These are phyloP conservation scores for Euzetes globulus DNA, from an alignment of 2,888 invertebrate species.

Conservation along the genomic window DNA sequence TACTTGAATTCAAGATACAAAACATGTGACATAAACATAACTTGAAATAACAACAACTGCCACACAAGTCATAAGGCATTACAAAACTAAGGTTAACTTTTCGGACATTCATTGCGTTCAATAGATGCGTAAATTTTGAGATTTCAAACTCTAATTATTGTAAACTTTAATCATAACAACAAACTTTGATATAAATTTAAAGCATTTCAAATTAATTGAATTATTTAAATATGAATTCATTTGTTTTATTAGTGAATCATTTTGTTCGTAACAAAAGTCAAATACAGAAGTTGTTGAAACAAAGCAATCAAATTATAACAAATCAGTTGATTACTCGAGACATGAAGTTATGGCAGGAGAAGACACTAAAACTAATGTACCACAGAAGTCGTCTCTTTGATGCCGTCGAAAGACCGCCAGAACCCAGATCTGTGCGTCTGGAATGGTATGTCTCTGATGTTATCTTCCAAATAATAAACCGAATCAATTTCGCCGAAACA, in stretches of 20 bases:
- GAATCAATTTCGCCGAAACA: too few relatives aligned
- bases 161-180: too few relatives aligned
- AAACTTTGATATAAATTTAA: too few relatives aligned
- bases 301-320: not conserved
- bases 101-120: too few relatives aligned
- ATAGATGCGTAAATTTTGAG: too few relatives aligned
- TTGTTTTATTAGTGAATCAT: not conserved
- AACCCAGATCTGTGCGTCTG: constrained; percentile 19
- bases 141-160: too few relatives aligned
- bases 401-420: not conserved
- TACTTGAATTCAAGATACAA: too few relatives aligned
- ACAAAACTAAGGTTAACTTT: too few relatives aligned
- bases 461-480: too few relatives aligned
- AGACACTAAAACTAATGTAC: constrained; percentile 35
- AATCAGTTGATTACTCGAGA: not conserved
- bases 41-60: too few relatives aligned
- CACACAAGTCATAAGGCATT: too few relatives aligned
- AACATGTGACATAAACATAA: too few relatives aligned
- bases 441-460: constrained; percentile 32
- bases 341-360: constrained; percentile 31
- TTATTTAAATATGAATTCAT: not conserved
- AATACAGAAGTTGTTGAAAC: not conserved
- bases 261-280: not conserved
- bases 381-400: constrained; percentile 26
- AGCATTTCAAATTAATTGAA: not conserved